phyloP scores from a whole-genome alignment of 2,113 vertebrate genomes.

The Myotis davidii region DNA sequence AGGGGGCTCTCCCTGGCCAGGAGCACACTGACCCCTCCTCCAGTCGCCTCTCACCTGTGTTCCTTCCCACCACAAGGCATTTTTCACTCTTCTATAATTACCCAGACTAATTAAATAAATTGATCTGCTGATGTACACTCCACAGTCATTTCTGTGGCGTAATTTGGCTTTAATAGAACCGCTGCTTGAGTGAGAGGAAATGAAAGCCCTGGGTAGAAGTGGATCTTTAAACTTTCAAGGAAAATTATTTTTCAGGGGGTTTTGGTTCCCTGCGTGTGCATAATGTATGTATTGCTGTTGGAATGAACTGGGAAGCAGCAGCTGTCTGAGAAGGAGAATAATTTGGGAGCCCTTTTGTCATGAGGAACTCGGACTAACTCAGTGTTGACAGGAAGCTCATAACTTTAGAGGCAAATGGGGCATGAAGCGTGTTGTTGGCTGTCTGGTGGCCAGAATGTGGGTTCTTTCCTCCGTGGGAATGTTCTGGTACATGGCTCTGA shows the following conservation, averaged over 20 bases:
- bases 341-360: not conserved
- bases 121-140: conserved; percentile 61
- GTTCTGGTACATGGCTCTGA: not conserved
- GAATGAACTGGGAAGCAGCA: not conserved
- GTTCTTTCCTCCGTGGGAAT: not conserved
- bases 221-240: conserved; percentile 46
- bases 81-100: conserved; percentile 70
- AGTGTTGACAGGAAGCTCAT: conserved; percentile 33
- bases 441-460: not conserved
- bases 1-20: not conserved
- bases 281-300: conserved; percentile 2
- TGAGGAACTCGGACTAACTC: not conserved
- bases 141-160: conserved; percentile 57
- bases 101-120: conserved; percentile 74
- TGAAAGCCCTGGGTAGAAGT: conserved; percentile 55
- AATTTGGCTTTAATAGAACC: conserved; percentile 71
- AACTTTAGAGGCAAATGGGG: conserved; percentile 8
- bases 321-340: not conserved
- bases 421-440: not conserved
- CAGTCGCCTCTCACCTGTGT: not conserved
- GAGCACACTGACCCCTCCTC: fast-evolving
- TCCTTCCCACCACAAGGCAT: not conserved
- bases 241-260: conserved; percentile 31
- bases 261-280: not conserved
- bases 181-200: conserved; percentile 33